Base-by-base conservation (phyloP, 35 echinoderm and acorn worm genomes). In the Diadema setosum region DNA sequence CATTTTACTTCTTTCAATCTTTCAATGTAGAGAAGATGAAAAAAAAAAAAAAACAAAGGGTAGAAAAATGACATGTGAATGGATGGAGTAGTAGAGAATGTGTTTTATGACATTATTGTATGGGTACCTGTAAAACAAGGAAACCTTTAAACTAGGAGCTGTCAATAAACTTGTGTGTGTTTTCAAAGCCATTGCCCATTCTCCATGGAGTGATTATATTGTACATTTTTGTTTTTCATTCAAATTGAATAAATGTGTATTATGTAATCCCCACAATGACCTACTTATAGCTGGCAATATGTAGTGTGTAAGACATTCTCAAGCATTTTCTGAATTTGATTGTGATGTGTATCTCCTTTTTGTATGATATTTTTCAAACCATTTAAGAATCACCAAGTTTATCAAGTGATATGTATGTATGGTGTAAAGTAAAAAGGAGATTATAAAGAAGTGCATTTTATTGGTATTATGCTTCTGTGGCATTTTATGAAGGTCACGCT, bases 251-350 rank as follows among this genome's bases (percentile, higher is more conserved):
- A 78, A 78, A 14, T 33, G 63, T 78, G 73, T 78, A 78, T 42
- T 78, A 36, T 78, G 73, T 78, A 78, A 78, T 78, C 73, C 63
- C 63, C 25, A 41, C 44, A 25, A 78, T 36, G 35, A 78, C 73
- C 73, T 78, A 78, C 73, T 78, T 78, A 67, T 67, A 78, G 17
- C 73, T 36, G 73, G 73, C 73, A 78, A 78, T 78, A 78, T 78
- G 40, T 78, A 78, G 73, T 78, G 8, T 41, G 40, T 78, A 78
- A 78, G 73, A 78, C 39, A 42, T 52, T 52, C 48, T 52, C 48
- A n/a, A 52, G 9, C 48, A 17, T 18, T 78, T 78, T 78, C 44
- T 34, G 37, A 78, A 67, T 67, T 67, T 67, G 29, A 67, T 67
- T 67, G 30, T 67, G 57, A 60, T 60, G 57, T 67, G 12, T 26